Evolutionary conservation across 2,888 invertebrate genomes (phyloP).

Genomic region (Tenthredo mesomela): DNA sequence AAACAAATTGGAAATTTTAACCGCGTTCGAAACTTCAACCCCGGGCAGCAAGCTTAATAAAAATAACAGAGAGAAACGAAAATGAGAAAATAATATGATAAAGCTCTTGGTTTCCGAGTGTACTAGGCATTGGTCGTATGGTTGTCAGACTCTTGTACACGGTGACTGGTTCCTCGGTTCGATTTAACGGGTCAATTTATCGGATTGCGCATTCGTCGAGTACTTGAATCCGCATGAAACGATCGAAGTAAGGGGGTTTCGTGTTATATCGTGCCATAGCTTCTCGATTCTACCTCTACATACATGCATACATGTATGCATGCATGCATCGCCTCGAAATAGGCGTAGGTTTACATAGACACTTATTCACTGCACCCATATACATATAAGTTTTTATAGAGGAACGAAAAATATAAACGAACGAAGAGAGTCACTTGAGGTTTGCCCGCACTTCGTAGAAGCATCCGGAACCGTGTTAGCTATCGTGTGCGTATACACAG

Average conservation of each 20-base stretch:
- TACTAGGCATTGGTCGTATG: not conserved
- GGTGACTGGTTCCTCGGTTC: slow-evolving; percentile 6
- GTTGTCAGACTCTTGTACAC: not conserved
- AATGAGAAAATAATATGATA: not conserved
- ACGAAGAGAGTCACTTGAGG: slow-evolving; percentile 7
- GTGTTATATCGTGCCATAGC: slow-evolving; percentile 5
- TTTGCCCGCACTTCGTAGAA: not conserved
- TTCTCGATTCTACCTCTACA: not conserved
- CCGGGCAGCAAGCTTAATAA: not conserved
- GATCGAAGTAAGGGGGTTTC: slow-evolving; percentile 31
- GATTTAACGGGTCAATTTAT: slow-evolving; percentile 44
- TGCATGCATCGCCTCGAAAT: not conserved
- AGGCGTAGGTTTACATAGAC: not conserved
- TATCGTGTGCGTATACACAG: not conserved
- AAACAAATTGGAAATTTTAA: too few species aligned
- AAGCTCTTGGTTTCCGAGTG: not conserved
- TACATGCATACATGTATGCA: too few species aligned
- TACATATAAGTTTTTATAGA: not conserved
- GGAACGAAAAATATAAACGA: not conserved
- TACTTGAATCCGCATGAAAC: slow-evolving; percentile 42
- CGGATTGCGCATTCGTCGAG: slow-evolving; percentile 11
- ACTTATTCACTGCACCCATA: not conserved
- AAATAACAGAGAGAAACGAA: not conserved
- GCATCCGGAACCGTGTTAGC: not conserved
- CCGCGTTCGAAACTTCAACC: too few species aligned